Evolutionary conservation across 2,797 vertebrate genomes (phyloP), one percentile per base, ranked within the genome.

Genomic region (Vireo griseus): DNA sequence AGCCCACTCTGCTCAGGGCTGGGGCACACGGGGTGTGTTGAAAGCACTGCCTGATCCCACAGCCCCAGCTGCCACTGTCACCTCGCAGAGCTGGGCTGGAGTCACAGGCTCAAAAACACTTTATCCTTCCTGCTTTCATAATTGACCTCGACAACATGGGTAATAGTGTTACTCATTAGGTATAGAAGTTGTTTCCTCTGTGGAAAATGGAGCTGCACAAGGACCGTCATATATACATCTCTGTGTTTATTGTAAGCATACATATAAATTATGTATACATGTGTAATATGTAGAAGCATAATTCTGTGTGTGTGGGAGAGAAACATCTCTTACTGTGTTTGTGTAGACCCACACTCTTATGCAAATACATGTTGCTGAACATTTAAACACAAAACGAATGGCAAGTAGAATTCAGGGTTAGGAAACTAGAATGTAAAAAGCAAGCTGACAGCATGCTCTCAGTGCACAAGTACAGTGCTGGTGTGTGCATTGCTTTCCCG

Each of bases 31-130:
- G 50, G 26, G 2, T 6, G 31, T 52, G 14, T 6, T 42, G 77
- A 42, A 50, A 72, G 58, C 74, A 29, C 21, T 1, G 0, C 61
- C 52, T 1, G 3, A 35, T 74, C 57, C 29, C 15, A 11, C 18
- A 33, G 40, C 65, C 40, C 39, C 74, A 22, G 35, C 7, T 42
- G 5, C 22, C n/a, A 35, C 35, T 2, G 0, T 13, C 0, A 0
- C 52, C 66, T 67, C 0, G 0, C 24, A 9, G 54, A 48, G 50
- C 88, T 7, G 3, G 65, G 44, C 79, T 62, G 33, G 18, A 26
- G 37, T 62, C 67, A 29, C 0, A 0, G 22, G 4, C 47, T 50
- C 29, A 25, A 25, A 66, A 63, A 22, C 13, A 17, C 67, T 31
- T n/a, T 45, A 44, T 52, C 16, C 1, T 63, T 80, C n/a, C 26